Conservation (phyloP, 1,140 invertebrate genomes). For the Ooceraea biroi region DNA sequence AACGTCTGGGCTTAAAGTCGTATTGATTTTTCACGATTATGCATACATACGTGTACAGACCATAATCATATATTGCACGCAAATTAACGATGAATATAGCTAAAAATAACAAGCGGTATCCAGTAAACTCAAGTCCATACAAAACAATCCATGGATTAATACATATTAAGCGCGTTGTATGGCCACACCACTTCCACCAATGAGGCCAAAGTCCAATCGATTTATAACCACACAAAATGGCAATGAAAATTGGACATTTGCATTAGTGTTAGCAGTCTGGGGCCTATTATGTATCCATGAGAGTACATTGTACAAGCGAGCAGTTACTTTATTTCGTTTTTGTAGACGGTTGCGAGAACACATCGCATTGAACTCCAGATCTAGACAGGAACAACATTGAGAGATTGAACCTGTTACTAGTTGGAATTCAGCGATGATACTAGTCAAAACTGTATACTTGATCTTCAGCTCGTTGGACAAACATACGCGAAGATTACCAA, state of each 20-base stretch:
- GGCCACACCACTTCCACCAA: conserved; percentile 84
- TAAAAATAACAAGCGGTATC: conserved; percentile 51
- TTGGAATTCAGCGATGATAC: conserved; percentile 47
- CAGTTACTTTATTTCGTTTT: conserved; percentile 50
- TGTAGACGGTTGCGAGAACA: conserved; percentile 62
- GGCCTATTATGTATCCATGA: conserved; percentile 78
- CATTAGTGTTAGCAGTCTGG: conserved; percentile 83
- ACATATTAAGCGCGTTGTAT: conserved; percentile 74
- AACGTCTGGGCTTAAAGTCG: not conserved
- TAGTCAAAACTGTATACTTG: conserved; percentile 34
- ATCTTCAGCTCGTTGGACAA: conserved; percentile 21
- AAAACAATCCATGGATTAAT: conserved; percentile 68
- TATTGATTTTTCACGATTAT: not conserved
- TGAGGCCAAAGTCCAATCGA: conserved; percentile 83
- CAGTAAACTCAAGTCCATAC: conserved; percentile 61
- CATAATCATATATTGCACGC: conserved; percentile 12
- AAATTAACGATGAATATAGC: conserved; percentile 39
- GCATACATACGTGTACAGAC: conserved; percentile 13
- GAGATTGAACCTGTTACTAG: conserved; percentile 77
- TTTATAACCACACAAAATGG: conserved; percentile 79
- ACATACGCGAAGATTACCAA: not conserved
- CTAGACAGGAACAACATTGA: conserved; percentile 78
- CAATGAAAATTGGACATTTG: conserved; percentile 84
- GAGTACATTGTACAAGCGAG: conserved; percentile 63
- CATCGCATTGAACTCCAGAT: conserved; percentile 67